Evolutionary conservation across 37 sponge, comb jelly and placozoan species (phyloP), one percentile per base, ranked within the genome.

Genomic region (Oopsacas minuta): DNA sequence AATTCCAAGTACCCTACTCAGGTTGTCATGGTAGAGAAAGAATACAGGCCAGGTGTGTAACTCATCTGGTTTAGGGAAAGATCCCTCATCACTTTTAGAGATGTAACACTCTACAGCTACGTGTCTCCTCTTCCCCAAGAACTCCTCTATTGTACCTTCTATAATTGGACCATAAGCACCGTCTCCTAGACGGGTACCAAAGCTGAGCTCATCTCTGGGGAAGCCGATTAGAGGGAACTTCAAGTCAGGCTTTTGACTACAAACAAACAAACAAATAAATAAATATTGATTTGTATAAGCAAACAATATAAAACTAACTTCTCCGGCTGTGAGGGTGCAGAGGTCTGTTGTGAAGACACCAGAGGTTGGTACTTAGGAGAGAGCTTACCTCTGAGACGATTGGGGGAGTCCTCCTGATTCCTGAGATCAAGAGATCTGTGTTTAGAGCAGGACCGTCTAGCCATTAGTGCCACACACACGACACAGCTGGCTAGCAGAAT

Each of bases 1-100:
- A 38, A 93, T 86, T 36, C 88, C 94, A 34, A 93, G 75, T 25
- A 93, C 91, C 37, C 51, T 52, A 69, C 88, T 86, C 15, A 93
- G 88, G 83, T 89, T 88, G 38, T 82, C 39, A 84, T 85, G 86
- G 37, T 86, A 30, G 12, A 93, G 87, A 34, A 25, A 61, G 75
- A 61, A 61, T 5, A 61, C 75, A 5, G 75, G 75, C 75, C 75
- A 61, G 17, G 75, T 61, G 75, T 61, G 75, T 3, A 61, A 34
- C 22, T 61, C 75, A 34, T 61, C 75, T 5, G 75, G 75, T 61
- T 61, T 61, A 25, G 75, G 75, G 22, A 61, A 61, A 34, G 75
- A 61, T 25, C 75, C 75, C 75, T 61, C 75, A 5, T 61, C 75
- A 34, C 75, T 61, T 10, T 61, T 61, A 5, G 75, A 61, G 75